Evolutionary conservation across 1,140 invertebrate species (phyloP).

Genomic region (Drosophila repletoides): DNA sequence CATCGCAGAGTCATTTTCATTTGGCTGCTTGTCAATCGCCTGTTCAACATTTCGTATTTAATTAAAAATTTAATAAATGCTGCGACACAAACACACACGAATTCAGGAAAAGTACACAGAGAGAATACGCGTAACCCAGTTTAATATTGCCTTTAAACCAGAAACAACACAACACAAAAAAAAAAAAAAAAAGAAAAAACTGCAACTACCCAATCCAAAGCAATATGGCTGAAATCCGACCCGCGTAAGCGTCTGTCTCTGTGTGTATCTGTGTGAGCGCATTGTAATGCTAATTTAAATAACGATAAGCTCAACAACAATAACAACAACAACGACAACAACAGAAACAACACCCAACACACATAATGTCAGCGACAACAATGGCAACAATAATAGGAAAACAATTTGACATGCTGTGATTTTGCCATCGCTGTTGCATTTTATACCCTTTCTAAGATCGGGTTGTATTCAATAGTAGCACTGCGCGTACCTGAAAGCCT

Average conservation of each 20-base stretch:
- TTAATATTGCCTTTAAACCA: conserved; percentile 21
- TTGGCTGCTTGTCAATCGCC: conserved; percentile 39
- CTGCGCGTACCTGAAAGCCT: too few relatives aligned
- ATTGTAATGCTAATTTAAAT: conserved; percentile 80
- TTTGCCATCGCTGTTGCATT: conserved; percentile 36
- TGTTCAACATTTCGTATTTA: conserved; percentile 31
- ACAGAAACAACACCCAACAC: conserved; percentile 10
- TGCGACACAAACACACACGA: conserved; percentile 19
- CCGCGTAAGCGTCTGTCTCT: not conserved
- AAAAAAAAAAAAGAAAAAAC: not conserved
- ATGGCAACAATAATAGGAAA: conserved; percentile 75
- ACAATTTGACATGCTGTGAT: conserved; percentile 77
- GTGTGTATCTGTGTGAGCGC: conserved; percentile 36
- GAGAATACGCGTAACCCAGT: conserved; percentile 44
- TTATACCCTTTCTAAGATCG: not conserved
- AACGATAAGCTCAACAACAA: conserved; percentile 71
- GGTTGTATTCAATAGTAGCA: too few relatives aligned
- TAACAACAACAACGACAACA: conserved; percentile 29
- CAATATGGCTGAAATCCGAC: conserved; percentile 52
- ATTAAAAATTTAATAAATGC: conserved; percentile 67
- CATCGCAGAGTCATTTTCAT: conserved; percentile 1
- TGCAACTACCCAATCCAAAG: conserved; percentile 31
- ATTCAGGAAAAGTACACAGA: not conserved
- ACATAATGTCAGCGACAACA: conserved; percentile 52
- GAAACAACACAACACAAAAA: too few relatives aligned